Conservation (phyloP, 1,140 invertebrate species). For the Bicyclus anynana region DNA sequence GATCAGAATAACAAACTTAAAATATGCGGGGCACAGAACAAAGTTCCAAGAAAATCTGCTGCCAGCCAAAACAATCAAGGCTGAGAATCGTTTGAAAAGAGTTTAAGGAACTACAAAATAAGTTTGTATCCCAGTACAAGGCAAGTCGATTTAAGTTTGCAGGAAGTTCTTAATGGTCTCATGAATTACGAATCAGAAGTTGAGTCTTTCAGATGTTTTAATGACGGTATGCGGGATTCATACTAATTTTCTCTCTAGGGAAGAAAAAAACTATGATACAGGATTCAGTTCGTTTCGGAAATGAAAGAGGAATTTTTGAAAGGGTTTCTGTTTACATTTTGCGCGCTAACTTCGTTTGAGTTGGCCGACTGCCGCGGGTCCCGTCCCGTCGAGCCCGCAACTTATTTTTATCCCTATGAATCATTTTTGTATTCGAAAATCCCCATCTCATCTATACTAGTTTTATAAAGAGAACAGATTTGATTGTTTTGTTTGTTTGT, state of each 20-base stretch:
- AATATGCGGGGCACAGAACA: not conserved
- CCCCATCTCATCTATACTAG: no score
- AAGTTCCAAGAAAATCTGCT: constrained; percentile 1
- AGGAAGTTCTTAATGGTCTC: constrained; percentile 50
- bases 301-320: constrained; percentile 5
- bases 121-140: constrained; percentile 43
- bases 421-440: no score
- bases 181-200: constrained; percentile 53
- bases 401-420: no score
- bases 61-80: constrained; percentile 16
- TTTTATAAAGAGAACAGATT: no score
- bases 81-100: constrained; percentile 6
- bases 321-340: not conserved
- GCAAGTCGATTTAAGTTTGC: constrained; percentile 58
- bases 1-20: constrained; percentile 20
- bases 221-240: constrained; percentile 29
- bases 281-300: constrained; percentile 2
- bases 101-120: constrained; percentile 24
- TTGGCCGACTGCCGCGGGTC: not conserved
- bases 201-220: constrained; percentile 38
- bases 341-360: not conserved
- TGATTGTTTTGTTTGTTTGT: no score
- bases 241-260: constrained; percentile 20
- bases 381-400: no score
- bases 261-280: constrained; percentile 3